Percentiles rank a stretch among this genome's conserved stretches.
Evolutionary conservation across 2,113 vertebrate species (phyloP).

Genomic region (Salminus brasiliensis): DNA sequence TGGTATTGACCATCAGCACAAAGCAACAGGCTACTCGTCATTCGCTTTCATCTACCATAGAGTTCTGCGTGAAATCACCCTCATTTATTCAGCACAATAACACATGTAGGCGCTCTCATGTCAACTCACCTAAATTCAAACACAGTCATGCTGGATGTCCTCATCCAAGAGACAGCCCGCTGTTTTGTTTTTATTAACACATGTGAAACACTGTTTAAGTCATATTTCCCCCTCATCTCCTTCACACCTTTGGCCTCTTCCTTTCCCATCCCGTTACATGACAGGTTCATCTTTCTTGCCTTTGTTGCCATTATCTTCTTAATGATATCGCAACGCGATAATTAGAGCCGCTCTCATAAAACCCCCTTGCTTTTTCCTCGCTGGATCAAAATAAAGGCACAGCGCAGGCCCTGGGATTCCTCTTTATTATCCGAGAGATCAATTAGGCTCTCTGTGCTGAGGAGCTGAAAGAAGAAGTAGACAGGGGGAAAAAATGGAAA

Average conservation of each 20-base stretch:
- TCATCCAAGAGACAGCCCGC: not conserved
- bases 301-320: not conserved
- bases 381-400: constrained; percentile 2
- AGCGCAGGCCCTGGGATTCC: not conserved
- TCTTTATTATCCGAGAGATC: constrained; percentile 23
- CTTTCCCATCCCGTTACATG: not conserved
- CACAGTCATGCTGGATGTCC: not conserved
- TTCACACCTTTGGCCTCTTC: not conserved
- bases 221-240: not conserved
- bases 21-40: constrained; percentile 16
- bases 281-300: not conserved
- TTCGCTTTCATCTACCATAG: constrained; percentile 26
- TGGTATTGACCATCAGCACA: constrained; percentile 43
- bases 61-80: constrained; percentile 21
- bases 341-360: constrained; percentile 10
- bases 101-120: not conserved
- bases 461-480: constrained; percentile 2
- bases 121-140: constrained; percentile 4
- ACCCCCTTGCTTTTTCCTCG: not conserved
- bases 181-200: not conserved
- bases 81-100: constrained; percentile 17
- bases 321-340: not conserved
- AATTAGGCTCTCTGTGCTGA: not conserved
- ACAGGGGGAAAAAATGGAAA: not conserved
- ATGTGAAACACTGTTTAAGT: not conserved